Percentiles rank a stretch among this genome's conserved stretches.
phyloP scores from a whole-genome alignment of 53 echinoderm and acorn worm species.

The Echinarachnius parma region DNA sequence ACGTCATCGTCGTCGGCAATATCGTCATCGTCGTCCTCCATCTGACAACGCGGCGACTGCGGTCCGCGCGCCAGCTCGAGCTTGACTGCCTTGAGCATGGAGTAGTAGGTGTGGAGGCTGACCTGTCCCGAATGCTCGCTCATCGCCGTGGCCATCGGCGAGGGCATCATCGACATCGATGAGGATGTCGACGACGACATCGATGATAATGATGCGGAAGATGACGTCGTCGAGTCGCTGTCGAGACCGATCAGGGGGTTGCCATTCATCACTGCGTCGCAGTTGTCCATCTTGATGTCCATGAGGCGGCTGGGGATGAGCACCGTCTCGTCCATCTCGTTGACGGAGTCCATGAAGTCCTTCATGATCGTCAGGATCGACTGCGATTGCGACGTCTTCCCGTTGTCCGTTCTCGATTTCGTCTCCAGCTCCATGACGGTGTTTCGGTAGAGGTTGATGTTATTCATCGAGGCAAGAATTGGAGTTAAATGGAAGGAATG shows the following conservation, averaged over 20 bases:
- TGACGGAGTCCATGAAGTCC: constrained; percentile 89
- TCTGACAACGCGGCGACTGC: constrained; percentile 16
- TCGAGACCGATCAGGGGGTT: neutral
- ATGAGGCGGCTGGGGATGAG: constrained; percentile 88
- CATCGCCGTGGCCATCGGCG: neutral
- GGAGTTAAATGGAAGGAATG: neutral
- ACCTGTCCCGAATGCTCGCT: constrained; percentile 3
- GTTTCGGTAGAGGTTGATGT: neutral
- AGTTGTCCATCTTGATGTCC: constrained; percentile 75
- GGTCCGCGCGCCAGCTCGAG: constrained; percentile 84
- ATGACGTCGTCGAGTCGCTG: constrained; percentile 14
- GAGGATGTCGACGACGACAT: constrained; percentile 16
- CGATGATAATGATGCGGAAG: constrained; percentile 4
- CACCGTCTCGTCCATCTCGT: constrained; percentile 98
- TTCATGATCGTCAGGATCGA: constrained; percentile 95
- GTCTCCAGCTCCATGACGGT: constrained; percentile 52
- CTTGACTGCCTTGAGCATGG: constrained; percentile 92
- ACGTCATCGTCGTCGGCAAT: constrained; percentile 24
- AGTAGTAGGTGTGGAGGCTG: constrained; percentile 76
- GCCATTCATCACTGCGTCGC: neutral
- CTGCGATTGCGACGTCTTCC: constrained; percentile 50
- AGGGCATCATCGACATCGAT: constrained; percentile 17
- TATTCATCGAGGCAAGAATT: neutral
- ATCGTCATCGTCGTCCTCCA: constrained; percentile 20
- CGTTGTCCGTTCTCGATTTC: constrained; percentile 54